A percentile compares a stretch with the other conserved stretches of the same genome.
phyloP scores from a whole-genome alignment of 2,113 vertebrate genomes.

The Trogon melanurus region DNA sequence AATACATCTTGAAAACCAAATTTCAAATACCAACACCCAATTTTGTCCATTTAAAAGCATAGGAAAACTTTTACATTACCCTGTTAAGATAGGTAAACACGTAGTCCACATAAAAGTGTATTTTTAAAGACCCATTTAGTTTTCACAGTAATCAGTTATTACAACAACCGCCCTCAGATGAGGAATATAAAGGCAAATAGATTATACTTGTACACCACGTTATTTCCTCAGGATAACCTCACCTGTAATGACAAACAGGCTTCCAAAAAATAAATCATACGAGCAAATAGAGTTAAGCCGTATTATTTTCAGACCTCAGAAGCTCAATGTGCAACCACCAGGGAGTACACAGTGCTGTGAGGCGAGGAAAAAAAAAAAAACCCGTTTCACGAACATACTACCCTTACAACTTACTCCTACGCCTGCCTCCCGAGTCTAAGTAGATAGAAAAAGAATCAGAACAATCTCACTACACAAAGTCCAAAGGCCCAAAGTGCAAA shows the following conservation, averaged over 20 bases:
- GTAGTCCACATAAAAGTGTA: not conserved
- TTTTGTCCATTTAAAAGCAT: not conserved
- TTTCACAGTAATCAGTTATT: not conserved
- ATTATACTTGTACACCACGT: accelerated
- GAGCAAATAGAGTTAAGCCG: not conserved
- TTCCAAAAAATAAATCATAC: not conserved
- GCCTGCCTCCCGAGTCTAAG: not conserved
- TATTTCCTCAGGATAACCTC: not conserved
- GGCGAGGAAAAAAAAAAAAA: no score
- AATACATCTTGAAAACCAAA: not conserved
- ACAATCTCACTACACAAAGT: accelerated
- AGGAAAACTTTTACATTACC: not conserved
- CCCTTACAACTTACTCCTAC: not conserved
- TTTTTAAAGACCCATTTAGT: not conserved
- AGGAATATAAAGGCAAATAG: not conserved
- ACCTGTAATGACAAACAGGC: not conserved
- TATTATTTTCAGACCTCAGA: not conserved
- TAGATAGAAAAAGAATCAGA: accelerated
- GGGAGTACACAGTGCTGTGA: not conserved
- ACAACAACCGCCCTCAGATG: not conserved
- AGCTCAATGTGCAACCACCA: not conserved
- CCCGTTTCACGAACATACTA: not conserved
- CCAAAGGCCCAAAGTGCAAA: not conserved
- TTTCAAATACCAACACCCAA: not conserved
- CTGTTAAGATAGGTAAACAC: not conserved